phyloP scores from a whole-genome alignment of 2,797 vertebrate species.

The Darevskia nairensis region DNA sequence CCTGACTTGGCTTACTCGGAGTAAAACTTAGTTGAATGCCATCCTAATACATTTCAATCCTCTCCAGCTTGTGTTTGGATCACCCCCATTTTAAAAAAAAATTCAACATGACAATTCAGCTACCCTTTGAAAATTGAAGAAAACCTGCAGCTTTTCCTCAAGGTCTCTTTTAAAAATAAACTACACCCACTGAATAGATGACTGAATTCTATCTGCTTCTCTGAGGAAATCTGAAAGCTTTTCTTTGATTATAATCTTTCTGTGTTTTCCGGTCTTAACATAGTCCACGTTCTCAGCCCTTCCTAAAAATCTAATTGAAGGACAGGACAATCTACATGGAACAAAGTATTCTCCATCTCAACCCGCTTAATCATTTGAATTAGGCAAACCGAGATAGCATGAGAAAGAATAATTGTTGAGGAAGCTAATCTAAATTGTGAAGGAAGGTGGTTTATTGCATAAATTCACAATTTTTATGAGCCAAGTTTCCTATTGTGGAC shows the following conservation, averaged over 20 bases:
- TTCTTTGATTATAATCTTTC: not conserved
- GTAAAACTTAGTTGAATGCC: no score
- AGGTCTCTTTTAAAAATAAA: not conserved
- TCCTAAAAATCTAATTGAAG: not conserved
- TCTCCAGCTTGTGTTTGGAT: not conserved
- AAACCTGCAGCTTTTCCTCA: slow-evolving; percentile 11
- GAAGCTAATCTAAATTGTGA: not conserved
- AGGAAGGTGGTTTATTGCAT: not conserved
- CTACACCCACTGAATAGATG: not conserved
- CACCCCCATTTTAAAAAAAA: not conserved
- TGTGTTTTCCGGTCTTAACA: not conserved
- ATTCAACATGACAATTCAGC: not conserved
- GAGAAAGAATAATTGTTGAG: not conserved
- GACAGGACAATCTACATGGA: not conserved
- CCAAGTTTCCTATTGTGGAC: not conserved
- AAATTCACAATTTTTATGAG: not conserved
- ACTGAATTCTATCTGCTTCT: not conserved
- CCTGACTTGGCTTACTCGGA: no score
- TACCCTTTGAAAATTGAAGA: not conserved
- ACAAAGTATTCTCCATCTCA: not conserved
- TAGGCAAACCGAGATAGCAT: not conserved
- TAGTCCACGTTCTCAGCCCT: not conserved
- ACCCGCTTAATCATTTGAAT: not conserved
- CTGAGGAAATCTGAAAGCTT: not conserved
- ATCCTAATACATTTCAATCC: not conserved